phyloP scores from a whole-genome alignment of 2,888 invertebrate species.

The Helicoverpa assulta region DNA sequence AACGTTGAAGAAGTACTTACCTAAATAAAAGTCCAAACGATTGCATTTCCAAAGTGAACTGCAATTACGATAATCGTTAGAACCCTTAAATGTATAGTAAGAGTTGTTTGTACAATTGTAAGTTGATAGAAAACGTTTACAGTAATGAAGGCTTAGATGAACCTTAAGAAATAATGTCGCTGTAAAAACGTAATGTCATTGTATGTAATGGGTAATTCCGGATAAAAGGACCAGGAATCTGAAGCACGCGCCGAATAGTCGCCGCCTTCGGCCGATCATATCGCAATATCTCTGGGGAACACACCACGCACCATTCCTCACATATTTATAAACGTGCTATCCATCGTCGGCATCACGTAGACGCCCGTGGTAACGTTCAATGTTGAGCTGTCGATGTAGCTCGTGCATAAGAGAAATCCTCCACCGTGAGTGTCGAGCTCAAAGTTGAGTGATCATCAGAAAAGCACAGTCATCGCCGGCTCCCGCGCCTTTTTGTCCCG shows the following conservation, averaged over 20 bases:
- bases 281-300: conserved; percentile 85
- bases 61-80: conserved; percentile 72
- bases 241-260: conserved; percentile 87
- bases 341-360: conserved; percentile 72
- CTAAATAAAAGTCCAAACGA: conserved; percentile 52
- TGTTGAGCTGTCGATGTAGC: conserved; percentile 72
- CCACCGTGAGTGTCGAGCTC: conserved; percentile 55
- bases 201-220: conserved; percentile 86
- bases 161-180: conserved; percentile 76
- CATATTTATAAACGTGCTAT: conserved; percentile 61
- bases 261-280: conserved; percentile 81
- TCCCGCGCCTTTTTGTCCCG: conserved; percentile 81
- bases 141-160: conserved; percentile 84
- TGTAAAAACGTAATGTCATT: conserved; percentile 86
- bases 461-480: conserved; percentile 84
- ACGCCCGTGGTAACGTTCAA: conserved; percentile 64
- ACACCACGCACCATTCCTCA: conserved; percentile 69
- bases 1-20: not conserved
- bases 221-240: conserved; percentile 79
- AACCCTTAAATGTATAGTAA: conserved; percentile 72
- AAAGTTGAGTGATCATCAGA: conserved; percentile 71
- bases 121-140: conserved; percentile 84
- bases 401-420: conserved; percentile 65
- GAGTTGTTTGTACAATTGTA: conserved; percentile 82
- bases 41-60: conserved; percentile 51